These are phyloP conservation scores for Syndactyla subalaris DNA, from an alignment of 2,797 vertebrate genomes.

Conservation along the genomic window DNA sequence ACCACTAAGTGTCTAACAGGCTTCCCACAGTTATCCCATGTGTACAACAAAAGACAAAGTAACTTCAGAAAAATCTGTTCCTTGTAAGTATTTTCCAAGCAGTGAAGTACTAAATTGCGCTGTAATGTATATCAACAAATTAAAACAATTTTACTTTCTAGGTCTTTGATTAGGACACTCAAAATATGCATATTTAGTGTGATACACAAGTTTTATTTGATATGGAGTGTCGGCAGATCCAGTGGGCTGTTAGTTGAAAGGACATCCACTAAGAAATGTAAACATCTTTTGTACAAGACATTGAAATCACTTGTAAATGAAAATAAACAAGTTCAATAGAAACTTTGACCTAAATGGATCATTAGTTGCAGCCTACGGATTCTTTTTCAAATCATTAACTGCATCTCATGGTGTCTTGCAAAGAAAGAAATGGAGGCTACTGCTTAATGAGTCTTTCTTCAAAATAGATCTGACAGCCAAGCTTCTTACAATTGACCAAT, in stretches of 20 bases:
- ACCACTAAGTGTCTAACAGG: neutral
- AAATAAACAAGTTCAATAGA: conserved; percentile 65
- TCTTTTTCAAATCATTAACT: conserved; percentile 67
- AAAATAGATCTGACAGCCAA: conserved; percentile 37
- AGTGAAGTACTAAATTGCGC: neutral
- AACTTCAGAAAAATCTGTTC: neutral
- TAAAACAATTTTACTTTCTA: neutral
- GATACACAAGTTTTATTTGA: neutral
- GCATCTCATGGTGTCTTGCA: conserved; percentile 18
- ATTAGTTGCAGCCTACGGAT: conserved; percentile 57
- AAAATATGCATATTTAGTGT: neutral
- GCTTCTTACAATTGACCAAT: conserved; percentile 52
- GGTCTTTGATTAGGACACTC: neutral
- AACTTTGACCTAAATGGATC: conserved; percentile 54
- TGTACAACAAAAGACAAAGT: neutral
- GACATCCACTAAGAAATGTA: neutral
- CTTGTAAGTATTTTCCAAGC: neutral
- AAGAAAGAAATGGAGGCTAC: conserved; percentile 15
- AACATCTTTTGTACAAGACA: conserved; percentile 11
- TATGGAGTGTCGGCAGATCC: neutral
- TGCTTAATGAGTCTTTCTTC: conserved; percentile 72
- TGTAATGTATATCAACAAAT: neutral
- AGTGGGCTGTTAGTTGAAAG: neutral
- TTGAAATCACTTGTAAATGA: conserved; percentile 59
- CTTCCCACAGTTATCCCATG: neutral